phyloP scores from a whole-genome alignment of 2,113 vertebrate species.

The Megaleporinus macrocephalus region DNA sequence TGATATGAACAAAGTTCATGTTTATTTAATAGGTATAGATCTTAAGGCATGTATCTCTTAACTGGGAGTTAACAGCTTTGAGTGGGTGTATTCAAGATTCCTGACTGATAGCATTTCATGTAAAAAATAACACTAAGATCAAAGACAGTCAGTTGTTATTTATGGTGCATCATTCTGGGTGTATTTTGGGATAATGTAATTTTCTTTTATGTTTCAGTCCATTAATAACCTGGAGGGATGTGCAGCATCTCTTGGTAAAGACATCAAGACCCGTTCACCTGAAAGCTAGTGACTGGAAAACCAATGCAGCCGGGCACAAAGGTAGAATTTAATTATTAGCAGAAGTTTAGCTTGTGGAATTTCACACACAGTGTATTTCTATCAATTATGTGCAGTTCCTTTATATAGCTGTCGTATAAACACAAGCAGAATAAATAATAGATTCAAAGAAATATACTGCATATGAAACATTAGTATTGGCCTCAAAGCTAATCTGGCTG shows the following conservation, averaged over 20 bases:
- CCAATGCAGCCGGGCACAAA: conserved; percentile 86
- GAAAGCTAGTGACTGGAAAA: conserved; percentile 89
- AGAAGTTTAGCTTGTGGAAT: too few relatives aligned
- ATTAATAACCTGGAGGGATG: conserved; percentile 89
- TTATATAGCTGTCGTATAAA: neutral
- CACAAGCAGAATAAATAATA: neutral
- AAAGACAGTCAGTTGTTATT: neutral
- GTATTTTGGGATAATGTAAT: neutral
- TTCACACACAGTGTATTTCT: too few relatives aligned
- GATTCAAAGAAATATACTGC: neutral
- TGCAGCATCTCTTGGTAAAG: conserved; percentile 91
- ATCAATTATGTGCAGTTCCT: neutral
- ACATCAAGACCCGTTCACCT: conserved; percentile 88
- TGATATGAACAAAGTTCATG: too few relatives aligned
- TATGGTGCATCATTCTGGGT: neutral
- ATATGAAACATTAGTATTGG: too few relatives aligned
- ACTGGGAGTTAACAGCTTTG: too few relatives aligned
- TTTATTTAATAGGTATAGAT: too few relatives aligned
- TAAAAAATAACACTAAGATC: neutral
- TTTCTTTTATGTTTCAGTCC: conserved; percentile 73
- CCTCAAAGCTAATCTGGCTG: neutral
- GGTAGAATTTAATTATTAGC: conserved; percentile 69
- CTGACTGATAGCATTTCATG: neutral
- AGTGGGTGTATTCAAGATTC: neutral
- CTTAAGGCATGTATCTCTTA: too few relatives aligned